Percentiles rank a stretch among this genome's conserved stretches.
phyloP scores from a whole-genome alignment of 2,888 invertebrate genomes.

The Cataglyphis cursor region DNA sequence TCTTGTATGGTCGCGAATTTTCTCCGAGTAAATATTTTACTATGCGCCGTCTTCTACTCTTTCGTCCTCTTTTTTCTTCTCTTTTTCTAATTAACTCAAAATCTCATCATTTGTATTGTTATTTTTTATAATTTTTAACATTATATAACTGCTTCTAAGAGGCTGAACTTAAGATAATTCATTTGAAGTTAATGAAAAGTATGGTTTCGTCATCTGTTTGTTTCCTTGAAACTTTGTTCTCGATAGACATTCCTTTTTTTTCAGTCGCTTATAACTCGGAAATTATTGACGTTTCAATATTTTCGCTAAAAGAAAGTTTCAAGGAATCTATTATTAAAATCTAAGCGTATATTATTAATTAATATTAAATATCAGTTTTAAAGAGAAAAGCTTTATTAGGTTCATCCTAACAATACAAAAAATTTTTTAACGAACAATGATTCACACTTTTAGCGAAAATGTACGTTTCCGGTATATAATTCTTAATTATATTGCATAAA shows the following conservation, averaged over 20 bases:
- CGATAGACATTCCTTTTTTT: background rate
- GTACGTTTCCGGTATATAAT: too few species aligned
- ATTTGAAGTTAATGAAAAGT: background rate
- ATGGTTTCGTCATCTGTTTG: background rate
- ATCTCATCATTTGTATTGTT: background rate
- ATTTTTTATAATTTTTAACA: background rate
- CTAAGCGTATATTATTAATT: background rate
- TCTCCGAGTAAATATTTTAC: conserved; percentile 31
- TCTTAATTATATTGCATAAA: too few species aligned
- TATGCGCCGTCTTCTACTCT: background rate
- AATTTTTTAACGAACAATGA: background rate
- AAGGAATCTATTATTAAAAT: background rate
- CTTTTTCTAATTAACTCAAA: background rate
- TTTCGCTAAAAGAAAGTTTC: background rate
- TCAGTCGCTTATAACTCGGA: background rate
- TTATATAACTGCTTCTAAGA: background rate
- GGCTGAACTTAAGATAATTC: background rate
- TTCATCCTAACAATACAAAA: background rate
- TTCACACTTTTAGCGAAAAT: background rate
- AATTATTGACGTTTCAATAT: background rate
- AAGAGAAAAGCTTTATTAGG: background rate
- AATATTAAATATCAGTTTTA: background rate
- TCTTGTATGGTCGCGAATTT: conserved; percentile 28
- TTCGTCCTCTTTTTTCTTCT: background rate
- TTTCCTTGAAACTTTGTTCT: background rate